Evolutionary conservation across 1,140 invertebrate species (phyloP), one percentile per base, ranked within the genome.

Genomic region (Octopus sinensis): DNA sequence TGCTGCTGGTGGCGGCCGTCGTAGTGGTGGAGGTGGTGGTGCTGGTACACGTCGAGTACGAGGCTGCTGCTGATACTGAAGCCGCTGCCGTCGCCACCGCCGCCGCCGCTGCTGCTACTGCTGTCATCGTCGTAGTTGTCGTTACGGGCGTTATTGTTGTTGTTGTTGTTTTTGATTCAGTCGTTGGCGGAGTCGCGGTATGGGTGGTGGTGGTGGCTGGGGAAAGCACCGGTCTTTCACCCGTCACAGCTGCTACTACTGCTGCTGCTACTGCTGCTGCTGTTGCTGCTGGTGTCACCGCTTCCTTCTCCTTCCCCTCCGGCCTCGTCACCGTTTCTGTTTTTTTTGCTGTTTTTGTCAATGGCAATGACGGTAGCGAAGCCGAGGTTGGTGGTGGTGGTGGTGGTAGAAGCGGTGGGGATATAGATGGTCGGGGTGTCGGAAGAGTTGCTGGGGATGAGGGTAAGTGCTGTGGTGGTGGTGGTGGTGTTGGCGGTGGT

Each of bases 281-380:
- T 30, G 9, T 53, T 54, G 30, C 53, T 23, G 52, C 76, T 75
- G 78, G 54, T 62, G 56, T 78, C 23, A 76, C 30, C 17, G 12
- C 30, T 10, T 23, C 53, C 52, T 81, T 80, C 76, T 30, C 10
- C n/a, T 13, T 54, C 75, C 79, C 79, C 77, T 68, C 73, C 17
- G 10, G 79, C 52, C 78, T 81, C 54, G 78, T 79, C 73, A 53
- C 56, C 68, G 53, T 76, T 51, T 17, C 54, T 83, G 78, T 83
- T 68, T 76, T 80, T 53, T 83, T 83, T 83, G 82, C 83, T 81
- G 81, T 83, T 79, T n/a, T n/a, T 30, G 76, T 17, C 30, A 17
- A 54, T 5, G 43, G 53, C 6, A 10, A 71, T 13, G 78, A 56
- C 12, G 78, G 76, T 7, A n/a, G 53, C 43, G 52, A 76, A n/a